phyloP scores from a whole-genome alignment of 2,113 vertebrate genomes.

The Tautogolabrus adspersus region DNA sequence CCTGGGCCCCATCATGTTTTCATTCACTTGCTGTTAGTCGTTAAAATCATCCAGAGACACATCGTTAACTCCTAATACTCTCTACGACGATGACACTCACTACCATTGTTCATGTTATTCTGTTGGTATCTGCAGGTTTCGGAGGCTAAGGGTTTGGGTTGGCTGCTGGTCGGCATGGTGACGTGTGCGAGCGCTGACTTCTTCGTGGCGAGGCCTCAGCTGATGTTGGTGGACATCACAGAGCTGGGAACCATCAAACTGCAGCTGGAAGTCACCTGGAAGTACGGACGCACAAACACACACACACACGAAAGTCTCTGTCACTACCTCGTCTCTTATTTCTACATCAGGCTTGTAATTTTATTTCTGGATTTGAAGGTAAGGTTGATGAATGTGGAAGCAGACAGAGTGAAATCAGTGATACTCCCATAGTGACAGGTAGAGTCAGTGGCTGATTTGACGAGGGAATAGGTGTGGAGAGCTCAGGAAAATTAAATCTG shows the following conservation, averaged over 20 bases:
- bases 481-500: constrained; percentile 5
- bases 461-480: constrained; percentile 17
- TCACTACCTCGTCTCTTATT: no score
- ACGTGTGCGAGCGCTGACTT: constrained; percentile 90
- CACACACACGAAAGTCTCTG: background rate
- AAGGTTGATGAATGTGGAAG: background rate
- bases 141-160: constrained; percentile 91
- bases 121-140: constrained; percentile 84
- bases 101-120: no score
- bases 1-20: background rate
- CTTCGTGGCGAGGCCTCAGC: constrained; percentile 89
- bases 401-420: background rate
- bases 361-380: background rate
- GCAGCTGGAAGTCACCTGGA: constrained; percentile 95
- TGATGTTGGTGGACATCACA: constrained; percentile 93
- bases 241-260: constrained; percentile 98
- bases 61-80: no score
- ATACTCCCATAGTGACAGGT: background rate
- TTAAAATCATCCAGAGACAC: background rate
- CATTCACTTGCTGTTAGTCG: background rate
- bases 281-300: constrained; percentile 80
- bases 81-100: no score
- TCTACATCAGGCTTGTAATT: no score
- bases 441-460: constrained; percentile 5
- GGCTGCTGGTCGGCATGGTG: constrained; percentile 90